Evolutionary conservation across 2,888 invertebrate genomes (phyloP).

Genomic region (Aspidiotus destructor): DNA sequence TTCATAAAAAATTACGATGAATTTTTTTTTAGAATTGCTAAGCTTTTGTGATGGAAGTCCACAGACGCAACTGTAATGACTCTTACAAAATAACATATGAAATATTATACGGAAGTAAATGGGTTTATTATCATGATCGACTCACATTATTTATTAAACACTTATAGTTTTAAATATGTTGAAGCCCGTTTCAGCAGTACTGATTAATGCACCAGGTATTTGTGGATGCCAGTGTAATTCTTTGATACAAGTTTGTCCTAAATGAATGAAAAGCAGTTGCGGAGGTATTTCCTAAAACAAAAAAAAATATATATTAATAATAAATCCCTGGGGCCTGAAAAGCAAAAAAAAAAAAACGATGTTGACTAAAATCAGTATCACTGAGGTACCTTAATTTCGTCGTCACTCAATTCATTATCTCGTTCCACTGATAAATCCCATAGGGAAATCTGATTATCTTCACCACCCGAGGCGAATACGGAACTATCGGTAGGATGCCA

Average conservation of each 20-base stretch:
- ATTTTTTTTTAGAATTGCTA: too few species aligned
- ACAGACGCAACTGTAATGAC: too few species aligned
- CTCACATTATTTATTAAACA: conserved; percentile 51
- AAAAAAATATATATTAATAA: conserved; percentile 33
- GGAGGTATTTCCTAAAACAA: conserved; percentile 69
- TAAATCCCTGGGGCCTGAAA: too few species aligned
- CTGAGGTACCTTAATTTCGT: conserved; percentile 45
- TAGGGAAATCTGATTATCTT: conserved; percentile 88
- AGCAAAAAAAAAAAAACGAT: too few species aligned
- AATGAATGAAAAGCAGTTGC: conserved; percentile 92
- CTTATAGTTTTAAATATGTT: conserved; percentile 97
- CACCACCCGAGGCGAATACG: conserved; percentile 84
- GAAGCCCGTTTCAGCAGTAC: conserved; percentile 90
- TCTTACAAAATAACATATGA: too few species aligned
- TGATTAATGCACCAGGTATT: conserved; percentile 82
- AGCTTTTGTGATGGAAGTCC: too few species aligned
- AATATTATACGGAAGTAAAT: too few species aligned
- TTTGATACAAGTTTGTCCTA: conserved; percentile 95
- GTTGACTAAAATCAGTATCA: too few species aligned
- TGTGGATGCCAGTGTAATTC: conserved; percentile 98
- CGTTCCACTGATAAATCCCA: conserved; percentile 93
- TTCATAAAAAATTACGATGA: too few species aligned
- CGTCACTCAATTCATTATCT: conserved; percentile 49
- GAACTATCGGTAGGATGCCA: conserved; percentile 93
- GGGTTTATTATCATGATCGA: too few species aligned